A percentile compares a stretch with the other conserved stretches of the same genome.
phyloP scores from a whole-genome alignment of 2,113 vertebrate species.

The Rafetus swinhoei region DNA sequence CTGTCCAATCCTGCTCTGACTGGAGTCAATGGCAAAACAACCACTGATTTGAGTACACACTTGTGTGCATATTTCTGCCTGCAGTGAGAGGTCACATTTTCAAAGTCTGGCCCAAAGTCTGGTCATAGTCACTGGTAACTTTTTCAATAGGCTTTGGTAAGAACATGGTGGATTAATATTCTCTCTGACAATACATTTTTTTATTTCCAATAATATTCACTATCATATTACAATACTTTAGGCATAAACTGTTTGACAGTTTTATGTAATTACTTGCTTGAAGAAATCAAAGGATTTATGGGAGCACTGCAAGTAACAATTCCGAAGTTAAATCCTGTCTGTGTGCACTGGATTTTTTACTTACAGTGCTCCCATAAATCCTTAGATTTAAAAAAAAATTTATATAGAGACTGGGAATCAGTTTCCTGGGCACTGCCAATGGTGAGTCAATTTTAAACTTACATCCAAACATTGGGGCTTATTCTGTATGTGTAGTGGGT shows the following conservation, averaged over 20 bases:
- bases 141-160: not conserved
- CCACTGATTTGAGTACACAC: not conserved
- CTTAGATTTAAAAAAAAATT: not conserved
- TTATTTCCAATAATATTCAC: fast-evolving
- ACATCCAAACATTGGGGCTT: not conserved
- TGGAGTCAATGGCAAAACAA: not conserved
- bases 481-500: not conserved
- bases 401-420: not conserved
- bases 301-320: not conserved
- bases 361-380: not conserved
- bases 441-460: not conserved
- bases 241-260: not conserved
- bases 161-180: not conserved
- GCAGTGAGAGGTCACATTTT: not conserved
- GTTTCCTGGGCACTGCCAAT: not conserved
- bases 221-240: not conserved
- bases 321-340: not conserved
- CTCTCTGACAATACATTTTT: not conserved
- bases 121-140: not conserved
- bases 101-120: not conserved
- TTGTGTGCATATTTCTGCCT: not conserved
- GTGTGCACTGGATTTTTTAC: too few relatives aligned
- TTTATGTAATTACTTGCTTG: not conserved
- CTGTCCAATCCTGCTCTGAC: not conserved
- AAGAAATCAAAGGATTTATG: not conserved